Base-by-base conservation (phyloP, 2,113 vertebrate genomes). In the Nycticebus coucang region DNA sequence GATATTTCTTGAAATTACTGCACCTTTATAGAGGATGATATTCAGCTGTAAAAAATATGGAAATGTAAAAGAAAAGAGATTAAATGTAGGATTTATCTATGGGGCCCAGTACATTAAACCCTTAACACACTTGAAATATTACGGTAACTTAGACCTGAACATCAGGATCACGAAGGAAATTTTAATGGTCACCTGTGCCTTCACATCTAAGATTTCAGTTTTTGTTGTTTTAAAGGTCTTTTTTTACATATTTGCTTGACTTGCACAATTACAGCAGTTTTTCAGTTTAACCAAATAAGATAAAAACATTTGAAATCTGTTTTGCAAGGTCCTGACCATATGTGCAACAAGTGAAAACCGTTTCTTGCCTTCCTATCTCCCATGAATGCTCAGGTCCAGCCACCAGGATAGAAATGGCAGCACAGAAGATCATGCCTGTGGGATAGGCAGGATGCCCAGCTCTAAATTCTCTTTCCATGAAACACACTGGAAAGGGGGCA, bases 31-130 rank as follows among this genome's bases (percentile, higher is more conserved):
- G 92, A 94, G 80, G 59, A 89, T 92, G 74, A 95, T 94, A 96
- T 97, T 95, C 93, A 94, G 79, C 97, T 96, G 69, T 96, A 95
- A 96, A 93, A 97, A 96, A 94, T 94, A 96, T 64, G 79, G 69
- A 95, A 97, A 93, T 94, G 71, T 93, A 97, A 95, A 93, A 94
- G 84, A 91, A 95, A 86, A 95, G 71, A 91, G 95, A 95, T 97
- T 95, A 97, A 97, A 96, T 96, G 93, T 68, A 90, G 77, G 18
- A 79, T 97, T 97, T 96, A 94, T 96, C 89, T 92, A 53, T 37
- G 55, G 59, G 57, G 88, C 86, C 85, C 68, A 72, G 57, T 71
- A 92, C 71, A 95, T 94, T 95, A 96, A 95, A 95, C n/a, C n/a
- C 64, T 97, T 96, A 95, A 92, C 78, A 95, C 60, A 72, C 93